Percentiles rank a stretch among this genome's conserved stretches.
Conservation (phyloP, 2,113 vertebrate genomes). For the Xyliphius kryptos region DNA sequence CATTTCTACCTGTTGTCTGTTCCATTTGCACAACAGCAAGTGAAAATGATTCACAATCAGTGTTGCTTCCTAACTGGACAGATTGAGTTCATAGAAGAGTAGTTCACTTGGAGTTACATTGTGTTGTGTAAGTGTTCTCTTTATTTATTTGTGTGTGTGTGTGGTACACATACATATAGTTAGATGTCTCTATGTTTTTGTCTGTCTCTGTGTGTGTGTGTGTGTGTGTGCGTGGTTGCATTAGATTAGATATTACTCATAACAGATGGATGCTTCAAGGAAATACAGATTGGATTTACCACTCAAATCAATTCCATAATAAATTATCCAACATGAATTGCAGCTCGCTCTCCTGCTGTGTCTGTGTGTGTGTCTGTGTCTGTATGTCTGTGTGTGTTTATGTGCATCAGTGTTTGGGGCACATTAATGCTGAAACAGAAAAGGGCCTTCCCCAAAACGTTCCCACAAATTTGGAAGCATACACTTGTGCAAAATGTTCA, state of each 20-base stretch:
- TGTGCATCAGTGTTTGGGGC: background rate
- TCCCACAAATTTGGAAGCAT: no score
- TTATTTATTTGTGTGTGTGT: constrained; percentile 14
- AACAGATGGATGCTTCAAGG: constrained; percentile 18
- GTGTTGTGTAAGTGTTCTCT: background rate
- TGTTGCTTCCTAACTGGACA: no score
- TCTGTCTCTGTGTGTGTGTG: constrained; percentile 9
- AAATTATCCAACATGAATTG: constrained; percentile 5
- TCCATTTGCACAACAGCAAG: no score
- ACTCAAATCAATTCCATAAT: constrained; percentile 9
- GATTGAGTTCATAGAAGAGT: no score
- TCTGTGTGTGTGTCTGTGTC: background rate
- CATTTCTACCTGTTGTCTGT: no score
- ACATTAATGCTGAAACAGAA: no score
- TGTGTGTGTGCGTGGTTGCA: constrained; percentile 3
- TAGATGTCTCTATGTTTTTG: constrained; percentile 4
- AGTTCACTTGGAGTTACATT: no score
- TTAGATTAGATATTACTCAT: constrained; percentile 2
- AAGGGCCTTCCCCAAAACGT: no score
- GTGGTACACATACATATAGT: no score
- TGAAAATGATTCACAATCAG: no score
- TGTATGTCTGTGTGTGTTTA: constrained; percentile 3
- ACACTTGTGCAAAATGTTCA: no score
- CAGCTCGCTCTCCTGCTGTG: no score
- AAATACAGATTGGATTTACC: constrained; percentile 18